phyloP scores from a whole-genome alignment of 2,797 vertebrate genomes.

The Sebastes steindachneri region DNA sequence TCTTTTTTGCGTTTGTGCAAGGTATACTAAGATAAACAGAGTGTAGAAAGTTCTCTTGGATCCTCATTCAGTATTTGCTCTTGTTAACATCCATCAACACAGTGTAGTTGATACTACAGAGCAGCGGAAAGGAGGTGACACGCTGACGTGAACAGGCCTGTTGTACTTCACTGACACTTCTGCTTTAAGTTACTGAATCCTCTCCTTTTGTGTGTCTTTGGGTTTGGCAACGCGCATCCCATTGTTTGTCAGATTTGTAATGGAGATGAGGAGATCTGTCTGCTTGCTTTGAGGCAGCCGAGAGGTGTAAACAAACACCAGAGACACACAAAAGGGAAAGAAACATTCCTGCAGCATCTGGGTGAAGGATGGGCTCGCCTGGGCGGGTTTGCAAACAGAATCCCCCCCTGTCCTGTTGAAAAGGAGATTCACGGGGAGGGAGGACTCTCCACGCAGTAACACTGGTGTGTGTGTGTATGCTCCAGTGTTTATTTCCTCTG shows the following conservation, averaged over 20 bases:
- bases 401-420: slow-evolving; percentile 15
- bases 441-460: slow-evolving; percentile 35
- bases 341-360: slow-evolving; percentile 72
- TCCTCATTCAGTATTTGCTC: not conserved
- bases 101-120: slow-evolving; percentile 4
- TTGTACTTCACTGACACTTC: slow-evolving; percentile 27
- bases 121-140: not conserved
- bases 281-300: slow-evolving; percentile 40
- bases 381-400: slow-evolving; percentile 51
- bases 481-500: slow-evolving; percentile 67
- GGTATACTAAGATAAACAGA: not conserved
- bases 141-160: slow-evolving; percentile 27
- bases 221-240: slow-evolving; percentile 31
- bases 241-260: slow-evolving; percentile 67
- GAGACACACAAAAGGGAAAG: slow-evolving; percentile 54
- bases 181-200: slow-evolving; percentile 22
- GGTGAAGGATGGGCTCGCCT: slow-evolving; percentile 59
- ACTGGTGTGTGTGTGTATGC: slow-evolving; percentile 68
- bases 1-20: not conserved
- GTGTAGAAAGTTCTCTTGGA: not conserved
- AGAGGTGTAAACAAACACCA: slow-evolving; percentile 72
- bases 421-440: slow-evolving; percentile 25
- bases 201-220: slow-evolving; percentile 17
- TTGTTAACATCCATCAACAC: not conserved
- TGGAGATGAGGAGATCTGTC: slow-evolving; percentile 60